Base-by-base conservation (phyloP, 2,797 vertebrate genomes). In the Urocyon cinereoargenteus region DNA sequence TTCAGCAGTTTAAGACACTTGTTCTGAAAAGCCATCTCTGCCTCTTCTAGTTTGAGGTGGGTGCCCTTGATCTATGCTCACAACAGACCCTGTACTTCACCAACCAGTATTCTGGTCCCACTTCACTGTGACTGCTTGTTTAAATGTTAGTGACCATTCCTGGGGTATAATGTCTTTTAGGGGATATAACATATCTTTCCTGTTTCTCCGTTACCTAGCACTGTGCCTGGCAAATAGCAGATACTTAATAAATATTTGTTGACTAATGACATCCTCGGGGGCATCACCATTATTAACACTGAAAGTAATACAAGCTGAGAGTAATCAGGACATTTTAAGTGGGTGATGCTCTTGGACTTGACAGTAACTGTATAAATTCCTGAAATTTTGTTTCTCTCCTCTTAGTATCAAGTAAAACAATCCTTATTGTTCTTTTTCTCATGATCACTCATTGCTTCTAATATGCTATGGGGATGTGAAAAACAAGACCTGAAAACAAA, bases 1-100 rank as follows among this genome's bases (percentile, higher is more conserved):
- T 94, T 53, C 31, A 91, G 31, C 31, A 85, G 45, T 64, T 72
- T 14, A 87, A 70, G 28, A 83, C 0, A 53, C 7, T 73, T 82
- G 6, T 16, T 82, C 26, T 66, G 57, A 91, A 26, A 66, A 84
- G 11, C 14, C 19, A 11, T 24, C 49, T 49, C 36, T 61, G 40
- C 24, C 18, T 85, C 34, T 77, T 53, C 5, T 19, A 31, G 12
- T 31, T 40, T 57, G 40, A 49, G 36, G 26, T 45, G 24, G 10
- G 59, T 31, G 4, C n/a, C 59, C 21, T 55, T 91, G 22, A 64
- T 14, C 16, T 45, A 2, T 55, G 7, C 12, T 91, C 34, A 49
- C 5, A 51, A 1, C 1, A 24, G 12, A 75, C 18, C 6, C n/a
- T 40, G 4, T 59, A 24, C 1, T 16, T 6, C 26, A 5, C 22